Percentiles rank a stretch among this genome's conserved stretches.
phyloP scores from a whole-genome alignment of 1,140 invertebrate genomes.

The Ruditapes philippinarum region DNA sequence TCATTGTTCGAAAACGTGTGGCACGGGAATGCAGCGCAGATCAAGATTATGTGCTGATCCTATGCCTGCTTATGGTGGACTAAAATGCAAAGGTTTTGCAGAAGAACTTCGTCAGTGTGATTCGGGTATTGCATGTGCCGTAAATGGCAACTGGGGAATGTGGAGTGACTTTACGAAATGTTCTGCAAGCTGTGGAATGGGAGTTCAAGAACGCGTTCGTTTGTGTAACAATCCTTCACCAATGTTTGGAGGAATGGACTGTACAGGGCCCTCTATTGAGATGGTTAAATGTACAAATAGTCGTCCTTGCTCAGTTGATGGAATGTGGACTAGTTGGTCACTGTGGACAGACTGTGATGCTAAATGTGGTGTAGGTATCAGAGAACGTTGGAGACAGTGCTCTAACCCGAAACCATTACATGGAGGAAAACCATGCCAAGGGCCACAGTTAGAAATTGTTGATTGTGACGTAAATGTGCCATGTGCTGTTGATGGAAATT shows the following conservation, averaged over 20 bases:
- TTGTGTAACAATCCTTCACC: conserved; percentile 79
- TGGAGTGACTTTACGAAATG: conserved; percentile 85
- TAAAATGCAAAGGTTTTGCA: conserved; percentile 29
- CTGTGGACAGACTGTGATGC: conserved; percentile 78
- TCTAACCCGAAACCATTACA: conserved; percentile 39
- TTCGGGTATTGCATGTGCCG: conserved; percentile 26
- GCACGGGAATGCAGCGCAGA: conserved; percentile 15
- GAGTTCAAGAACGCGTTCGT: conserved; percentile 74
- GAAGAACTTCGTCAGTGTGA: conserved; percentile 57
- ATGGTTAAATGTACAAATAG: conserved; percentile 60
- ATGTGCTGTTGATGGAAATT: conserved; percentile 70
- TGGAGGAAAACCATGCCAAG: conserved; percentile 45
- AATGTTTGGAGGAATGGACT: conserved; percentile 76
- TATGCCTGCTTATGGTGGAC: conserved; percentile 8
- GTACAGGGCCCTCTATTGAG: conserved; percentile 69
- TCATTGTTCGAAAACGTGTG: conserved; percentile 31
- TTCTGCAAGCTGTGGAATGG: conserved; percentile 81
- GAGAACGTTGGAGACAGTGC: conserved; percentile 69
- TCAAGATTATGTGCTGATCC: conserved; percentile 31
- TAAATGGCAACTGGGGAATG: conserved; percentile 83
- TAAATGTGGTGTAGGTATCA: conserved; percentile 76
- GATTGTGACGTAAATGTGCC: conserved; percentile 76
- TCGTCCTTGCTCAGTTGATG: conserved; percentile 84
- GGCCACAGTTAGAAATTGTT: conserved; percentile 48
- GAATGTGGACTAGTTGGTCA: conserved; percentile 71